These are phyloP conservation scores for sheep (Ovis aries) DNA, from an alignment of 2,113 vertebrate species.

Conservation along the genomic window ARS-UI_Ramb_v3.0 NC_056059.1:89416501-89417000, in stretches of 20 bases:
- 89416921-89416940: neutral
- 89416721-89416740: neutral
- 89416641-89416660: fast-evolving
- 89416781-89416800: neutral
- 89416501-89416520: neutral
- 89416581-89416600: neutral
- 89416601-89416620: neutral
- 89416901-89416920: neutral
- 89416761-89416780: neutral
- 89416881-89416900: neutral
- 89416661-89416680: neutral
- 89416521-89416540: neutral
- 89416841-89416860: neutral
- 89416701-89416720: neutral
- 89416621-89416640: neutral
- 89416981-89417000: neutral
- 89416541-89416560: neutral
- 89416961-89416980: neutral
- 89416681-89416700: neutral
- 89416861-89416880: neutral
- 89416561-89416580: neutral
- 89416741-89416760: neutral
- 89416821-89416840: neutral
- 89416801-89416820: neutral
- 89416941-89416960: neutral